Base-by-base conservation (phyloP, 23 tunicate species). In the Trididemnum clinides region DNA sequence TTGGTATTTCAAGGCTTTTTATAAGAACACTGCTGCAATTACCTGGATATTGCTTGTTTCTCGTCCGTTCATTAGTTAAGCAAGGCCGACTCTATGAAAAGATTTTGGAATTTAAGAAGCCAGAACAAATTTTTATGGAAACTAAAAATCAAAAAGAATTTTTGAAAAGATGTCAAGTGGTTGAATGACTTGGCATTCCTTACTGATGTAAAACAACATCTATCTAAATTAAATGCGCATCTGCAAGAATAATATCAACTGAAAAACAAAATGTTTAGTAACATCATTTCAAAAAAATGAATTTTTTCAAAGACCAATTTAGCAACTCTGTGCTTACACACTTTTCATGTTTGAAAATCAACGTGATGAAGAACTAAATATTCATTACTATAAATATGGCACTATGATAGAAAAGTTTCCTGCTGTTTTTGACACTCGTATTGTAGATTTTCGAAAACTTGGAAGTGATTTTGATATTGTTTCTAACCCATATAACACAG, bases 51-150 rank as follows among this genome's bases (percentile, higher is more conserved):
- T 63, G 26, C 39, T 18, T 81, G 64, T 35, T 81, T 59, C 76
- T 81, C 75, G 50, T 64, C 51, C 51, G 85, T 64, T 63, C 75
- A 75, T 63, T 81, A 75, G 85, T 35, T 81, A 35, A 81, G 57
- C 74, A 80, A 73, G 39, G 84, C 84, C 37, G n/a, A n/a, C n/a
- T n/a, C n/a, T n/a, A n/a, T n/a, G n/a, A n/a, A n/a, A n/a, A n/a
- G n/a, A n/a, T n/a, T 80, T 58, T 80, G 84, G 84, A 80, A 57
- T 33, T 31, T 80, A 25, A 57, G 73, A 30, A 58, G 39, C 18
- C 25, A 76, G 7, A 76, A 36, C 64, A 37, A 76, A 39, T 37
- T 76, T 76, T 76, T 31, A 76, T 76, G 82, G 82, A 76, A 76
- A 76, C 28, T 76, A 76, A 76, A 76, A 39, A 76, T 76, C 82